These are phyloP conservation scores for Proteles cristata DNA, from an alignment of 2,113 vertebrate genomes.

Conservation along the genomic window DNA sequence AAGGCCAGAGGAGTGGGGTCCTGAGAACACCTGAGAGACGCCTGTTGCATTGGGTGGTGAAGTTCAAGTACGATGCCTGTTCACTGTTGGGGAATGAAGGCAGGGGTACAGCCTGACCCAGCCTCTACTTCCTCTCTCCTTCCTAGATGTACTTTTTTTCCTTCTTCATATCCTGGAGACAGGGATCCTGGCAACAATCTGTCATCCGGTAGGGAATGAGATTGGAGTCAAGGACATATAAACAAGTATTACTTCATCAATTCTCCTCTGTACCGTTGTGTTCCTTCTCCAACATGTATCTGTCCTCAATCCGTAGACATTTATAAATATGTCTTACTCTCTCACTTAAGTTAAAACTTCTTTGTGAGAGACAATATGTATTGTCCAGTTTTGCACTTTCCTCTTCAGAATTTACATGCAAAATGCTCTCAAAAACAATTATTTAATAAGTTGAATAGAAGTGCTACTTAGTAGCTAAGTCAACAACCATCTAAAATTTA, in stretches of 20 bases:
- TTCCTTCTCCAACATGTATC: neutral
- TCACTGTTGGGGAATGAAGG: neutral
- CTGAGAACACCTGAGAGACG: neutral
- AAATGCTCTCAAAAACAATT: neutral
- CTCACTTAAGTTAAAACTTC: neutral
- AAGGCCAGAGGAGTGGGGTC: neutral
- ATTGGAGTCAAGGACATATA: neutral
- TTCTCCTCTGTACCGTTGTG: neutral
- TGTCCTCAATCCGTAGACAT: neutral
- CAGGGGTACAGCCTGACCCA: neutral
- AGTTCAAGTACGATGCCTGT: neutral
- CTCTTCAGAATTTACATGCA: neutral
- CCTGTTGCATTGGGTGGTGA: neutral
- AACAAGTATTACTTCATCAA: neutral
- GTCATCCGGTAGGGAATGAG: accelerated
- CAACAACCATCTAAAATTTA: neutral
- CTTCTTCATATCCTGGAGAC: neutral
- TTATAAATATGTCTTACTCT: neutral
- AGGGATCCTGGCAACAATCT: neutral
- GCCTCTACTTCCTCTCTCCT: neutral
- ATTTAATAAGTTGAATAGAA: neutral
- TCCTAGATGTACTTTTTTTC: neutral
- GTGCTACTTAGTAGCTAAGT: neutral
- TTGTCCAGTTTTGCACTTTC: neutral
- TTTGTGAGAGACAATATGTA: neutral